phyloP scores from a whole-genome alignment of 2,113 vertebrate genomes.

The Hypanus sabinus region DNA sequence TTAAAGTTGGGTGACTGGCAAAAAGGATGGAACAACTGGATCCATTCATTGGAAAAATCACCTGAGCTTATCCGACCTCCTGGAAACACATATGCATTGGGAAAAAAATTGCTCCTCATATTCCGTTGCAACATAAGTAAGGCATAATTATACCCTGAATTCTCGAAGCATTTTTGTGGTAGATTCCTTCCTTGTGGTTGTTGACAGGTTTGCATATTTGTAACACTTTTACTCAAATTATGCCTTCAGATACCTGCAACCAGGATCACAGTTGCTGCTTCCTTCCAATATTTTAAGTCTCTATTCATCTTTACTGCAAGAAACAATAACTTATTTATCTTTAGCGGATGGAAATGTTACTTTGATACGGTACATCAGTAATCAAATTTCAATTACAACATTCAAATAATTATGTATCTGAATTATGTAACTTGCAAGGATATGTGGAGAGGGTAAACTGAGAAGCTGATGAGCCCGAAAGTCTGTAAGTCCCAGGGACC shows the following conservation, averaged over 20 bases:
- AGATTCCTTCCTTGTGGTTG: neutral
- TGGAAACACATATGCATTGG: constrained; percentile 78
- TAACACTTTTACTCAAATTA: neutral
- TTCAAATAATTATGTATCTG: too few species aligned
- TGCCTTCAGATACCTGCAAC: constrained; percentile 46
- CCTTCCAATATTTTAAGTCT: constrained; percentile 64
- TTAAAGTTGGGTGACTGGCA: constrained; percentile 54
- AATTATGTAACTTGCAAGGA: too few species aligned
- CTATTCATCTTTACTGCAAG: constrained; percentile 54
- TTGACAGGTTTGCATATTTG: neutral
- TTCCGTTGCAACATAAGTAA: constrained; percentile 72
- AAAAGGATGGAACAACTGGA: constrained; percentile 61
- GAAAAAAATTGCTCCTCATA: constrained; percentile 66
- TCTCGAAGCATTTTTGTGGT: constrained; percentile 37
- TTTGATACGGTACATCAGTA: too few species aligned
- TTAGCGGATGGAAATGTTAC: too few species aligned
- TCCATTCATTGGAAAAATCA: constrained; percentile 75
- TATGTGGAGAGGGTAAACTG: too few species aligned
- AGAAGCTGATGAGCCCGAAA: too few species aligned
- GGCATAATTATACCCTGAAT: constrained; percentile 56
- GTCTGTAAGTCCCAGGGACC: too few species aligned
- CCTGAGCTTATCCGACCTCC: constrained; percentile 67
- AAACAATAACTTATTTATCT: neutral
- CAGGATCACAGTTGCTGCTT: constrained; percentile 71
- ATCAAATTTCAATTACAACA: too few species aligned